phyloP scores from a whole-genome alignment of 2,888 invertebrate genomes.

The Toxonevra muliebris region DNA sequence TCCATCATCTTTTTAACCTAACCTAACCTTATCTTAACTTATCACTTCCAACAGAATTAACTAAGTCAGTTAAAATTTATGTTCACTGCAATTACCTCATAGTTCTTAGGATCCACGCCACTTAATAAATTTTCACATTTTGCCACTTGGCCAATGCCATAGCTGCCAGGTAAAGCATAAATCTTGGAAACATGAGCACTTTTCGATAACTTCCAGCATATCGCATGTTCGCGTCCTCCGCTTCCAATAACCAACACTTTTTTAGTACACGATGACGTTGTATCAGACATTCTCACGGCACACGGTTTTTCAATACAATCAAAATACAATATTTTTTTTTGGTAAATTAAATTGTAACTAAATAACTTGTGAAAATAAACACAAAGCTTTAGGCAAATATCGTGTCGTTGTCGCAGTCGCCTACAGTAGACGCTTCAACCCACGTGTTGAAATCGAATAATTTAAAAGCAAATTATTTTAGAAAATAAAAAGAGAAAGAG shows the following conservation, averaged over 20 bases:
- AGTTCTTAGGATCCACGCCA: conserved; percentile 72
- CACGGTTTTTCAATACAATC: conserved; percentile 1
- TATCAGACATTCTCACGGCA: conserved; percentile 3
- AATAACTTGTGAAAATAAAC: too few relatives aligned
- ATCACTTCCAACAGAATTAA: too few relatives aligned
- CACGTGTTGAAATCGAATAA: not conserved
- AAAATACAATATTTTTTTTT: too few relatives aligned
- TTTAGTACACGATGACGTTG: conserved; percentile 14
- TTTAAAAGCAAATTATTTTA: not conserved
- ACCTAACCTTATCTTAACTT: too few relatives aligned
- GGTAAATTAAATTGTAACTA: too few relatives aligned
- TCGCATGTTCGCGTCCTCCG: conserved; percentile 95
- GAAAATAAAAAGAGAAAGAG: not conserved
- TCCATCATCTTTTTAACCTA: too few relatives aligned
- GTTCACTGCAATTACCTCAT: conserved; percentile 69
- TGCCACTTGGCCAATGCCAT: conserved; percentile 75
- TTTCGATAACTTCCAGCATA: conserved; percentile 92
- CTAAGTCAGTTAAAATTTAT: too few relatives aligned
- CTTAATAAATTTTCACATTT: conserved; percentile 73
- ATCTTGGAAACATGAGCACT: conserved; percentile 77
- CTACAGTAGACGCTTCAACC: not conserved
- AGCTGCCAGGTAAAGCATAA: conserved; percentile 89
- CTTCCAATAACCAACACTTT: conserved; percentile 85
- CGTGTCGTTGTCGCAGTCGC: not conserved
- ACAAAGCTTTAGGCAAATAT: too few relatives aligned